These are phyloP conservation scores for Callospermophilus lateralis DNA, from an alignment of 2,113 vertebrate genomes.

Conservation along the genomic window DNA sequence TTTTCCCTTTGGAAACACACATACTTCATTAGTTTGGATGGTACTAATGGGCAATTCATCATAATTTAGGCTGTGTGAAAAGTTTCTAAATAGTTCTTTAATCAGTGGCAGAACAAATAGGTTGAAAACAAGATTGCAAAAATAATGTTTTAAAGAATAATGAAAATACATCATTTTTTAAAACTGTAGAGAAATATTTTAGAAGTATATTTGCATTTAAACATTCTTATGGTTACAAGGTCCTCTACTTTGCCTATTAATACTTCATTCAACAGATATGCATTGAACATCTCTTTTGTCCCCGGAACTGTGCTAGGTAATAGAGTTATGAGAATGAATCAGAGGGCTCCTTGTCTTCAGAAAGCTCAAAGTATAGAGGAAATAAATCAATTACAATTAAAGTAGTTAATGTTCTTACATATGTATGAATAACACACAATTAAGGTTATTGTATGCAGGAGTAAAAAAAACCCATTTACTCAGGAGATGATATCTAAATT, in stretches of 20 bases:
- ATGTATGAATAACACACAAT: background rate
- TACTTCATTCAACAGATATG: background rate
- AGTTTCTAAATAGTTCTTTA: slow-evolving; percentile 13
- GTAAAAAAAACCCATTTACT: background rate
- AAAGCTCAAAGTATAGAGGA: slow-evolving; percentile 18
- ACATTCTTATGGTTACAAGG: background rate
- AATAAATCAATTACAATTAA: slow-evolving; percentile 21
- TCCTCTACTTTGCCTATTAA: slow-evolving; percentile 3
- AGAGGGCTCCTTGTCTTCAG: background rate
- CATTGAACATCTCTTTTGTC: background rate
- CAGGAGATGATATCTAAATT: background rate
- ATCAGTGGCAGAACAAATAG: slow-evolving; percentile 3
- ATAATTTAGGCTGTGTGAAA: slow-evolving; percentile 5
- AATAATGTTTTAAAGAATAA: slow-evolving; percentile 38
- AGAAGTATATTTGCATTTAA: background rate
- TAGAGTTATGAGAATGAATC: background rate
- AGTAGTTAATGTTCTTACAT: background rate
- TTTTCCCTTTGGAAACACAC: slow-evolving; percentile 18
- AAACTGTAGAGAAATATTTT: slow-evolving; percentile 9
- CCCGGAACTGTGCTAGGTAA: background rate
- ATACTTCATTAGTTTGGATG: slow-evolving; percentile 38
- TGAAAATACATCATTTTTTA: background rate
- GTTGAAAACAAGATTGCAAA: slow-evolving; percentile 19
- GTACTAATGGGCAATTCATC: slow-evolving; percentile 37
- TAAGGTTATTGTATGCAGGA: background rate